A percentile compares a stretch with the other conserved stretches of the same genome.
phyloP scores from a whole-genome alignment of 2,113 vertebrate genomes.

The Eptesicus fuscus region DNA sequence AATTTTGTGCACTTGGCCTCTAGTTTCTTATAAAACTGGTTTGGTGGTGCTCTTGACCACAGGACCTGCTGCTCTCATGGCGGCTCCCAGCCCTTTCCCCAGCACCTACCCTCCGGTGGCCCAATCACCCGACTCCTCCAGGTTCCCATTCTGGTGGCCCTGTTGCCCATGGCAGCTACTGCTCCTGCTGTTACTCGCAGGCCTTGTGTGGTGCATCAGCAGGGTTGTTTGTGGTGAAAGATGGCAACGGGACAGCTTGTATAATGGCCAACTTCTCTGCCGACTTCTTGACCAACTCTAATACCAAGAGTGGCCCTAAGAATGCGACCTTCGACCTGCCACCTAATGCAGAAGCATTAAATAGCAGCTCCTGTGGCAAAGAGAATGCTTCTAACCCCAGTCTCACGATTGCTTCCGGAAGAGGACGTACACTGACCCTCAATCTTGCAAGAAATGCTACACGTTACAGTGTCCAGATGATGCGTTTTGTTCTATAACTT shows the following conservation, averaged over 20 bases:
- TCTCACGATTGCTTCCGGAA: conserved; percentile 84
- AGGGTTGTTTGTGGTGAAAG: conserved; percentile 86
- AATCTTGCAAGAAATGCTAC: conserved; percentile 80
- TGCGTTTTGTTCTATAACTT: conserved; percentile 88
- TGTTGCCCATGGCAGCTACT: conserved; percentile 19
- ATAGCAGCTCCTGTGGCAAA: conserved; percentile 84
- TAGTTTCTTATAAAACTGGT: too few species aligned
- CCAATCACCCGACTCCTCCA: not conserved
- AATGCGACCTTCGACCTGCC: conserved; percentile 80
- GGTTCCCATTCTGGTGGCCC: not conserved
- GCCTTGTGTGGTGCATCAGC: conserved; percentile 78
- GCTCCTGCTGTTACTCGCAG: conserved; percentile 70
- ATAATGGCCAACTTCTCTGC: conserved; percentile 89
- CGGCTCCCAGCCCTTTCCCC: not conserved
- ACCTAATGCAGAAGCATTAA: conserved; percentile 73
- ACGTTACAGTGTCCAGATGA: conserved; percentile 81
- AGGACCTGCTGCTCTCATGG: not conserved
- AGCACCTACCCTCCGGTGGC: not conserved
- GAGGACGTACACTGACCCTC: conserved; percentile 82
- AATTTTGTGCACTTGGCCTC: too few species aligned
- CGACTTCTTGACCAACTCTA: conserved; percentile 84
- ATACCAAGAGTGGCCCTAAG: conserved; percentile 54
- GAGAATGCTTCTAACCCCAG: conserved; percentile 33
- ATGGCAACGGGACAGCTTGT: conserved; percentile 82
- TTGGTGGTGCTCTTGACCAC: too few species aligned